Evolutionary conservation across 2,888 invertebrate species (phyloP).

Genomic region (Drosophila setosimentum): DNA sequence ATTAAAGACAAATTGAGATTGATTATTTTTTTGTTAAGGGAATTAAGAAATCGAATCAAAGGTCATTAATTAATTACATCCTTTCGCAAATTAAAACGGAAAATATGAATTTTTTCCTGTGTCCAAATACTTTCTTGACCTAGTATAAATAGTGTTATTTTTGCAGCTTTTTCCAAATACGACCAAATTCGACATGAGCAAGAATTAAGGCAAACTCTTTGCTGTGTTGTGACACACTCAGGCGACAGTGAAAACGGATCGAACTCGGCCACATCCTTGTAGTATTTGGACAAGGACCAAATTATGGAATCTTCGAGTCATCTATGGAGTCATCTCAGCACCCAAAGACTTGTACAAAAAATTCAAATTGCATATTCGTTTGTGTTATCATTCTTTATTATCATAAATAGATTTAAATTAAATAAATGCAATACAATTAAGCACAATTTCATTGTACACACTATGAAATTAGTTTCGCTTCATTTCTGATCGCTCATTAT

Average conservation of each 20-base stretch:
- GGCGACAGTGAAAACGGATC: neutral
- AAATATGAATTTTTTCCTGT: neutral
- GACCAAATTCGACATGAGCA: neutral
- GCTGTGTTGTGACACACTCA: neutral
- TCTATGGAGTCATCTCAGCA: neutral
- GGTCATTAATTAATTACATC: neutral
- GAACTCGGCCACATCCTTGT: neutral
- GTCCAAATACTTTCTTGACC: neutral
- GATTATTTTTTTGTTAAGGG: neutral
- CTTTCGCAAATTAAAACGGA: neutral
- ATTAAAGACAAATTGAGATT: neutral
- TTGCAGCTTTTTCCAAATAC: neutral
- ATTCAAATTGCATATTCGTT: slow-evolving; percentile 15
- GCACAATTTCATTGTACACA: slow-evolving; percentile 78
- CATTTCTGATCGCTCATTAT: slow-evolving; percentile 41
- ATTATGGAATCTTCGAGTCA: neutral
- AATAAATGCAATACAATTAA: slow-evolving; percentile 83
- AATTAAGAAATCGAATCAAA: neutral
- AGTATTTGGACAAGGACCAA: neutral
- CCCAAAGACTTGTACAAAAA: neutral
- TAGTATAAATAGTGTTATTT: neutral
- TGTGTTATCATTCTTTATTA: slow-evolving; percentile 79
- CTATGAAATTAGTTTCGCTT: slow-evolving; percentile 72
- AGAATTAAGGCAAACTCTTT: neutral
- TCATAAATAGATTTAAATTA: slow-evolving; percentile 81